Evolutionary conservation across 2,888 invertebrate genomes (phyloP).

Genomic region (Calliphora vomitoria): DNA sequence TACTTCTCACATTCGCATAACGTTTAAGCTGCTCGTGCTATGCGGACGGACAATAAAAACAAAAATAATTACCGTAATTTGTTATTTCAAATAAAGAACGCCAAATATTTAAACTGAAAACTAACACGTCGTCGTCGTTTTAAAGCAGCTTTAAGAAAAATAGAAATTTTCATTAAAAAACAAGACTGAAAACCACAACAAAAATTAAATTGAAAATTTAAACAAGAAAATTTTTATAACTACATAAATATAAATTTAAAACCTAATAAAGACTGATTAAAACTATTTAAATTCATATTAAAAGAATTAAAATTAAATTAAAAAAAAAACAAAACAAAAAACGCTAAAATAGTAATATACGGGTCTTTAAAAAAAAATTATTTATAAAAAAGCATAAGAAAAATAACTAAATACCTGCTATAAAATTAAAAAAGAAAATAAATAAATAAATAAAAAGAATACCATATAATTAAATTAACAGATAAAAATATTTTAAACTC

Average conservation of each 20-base stretch:
- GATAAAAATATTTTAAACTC: slow-evolving; percentile 69
- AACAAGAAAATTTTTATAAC: slow-evolving; percentile 61
- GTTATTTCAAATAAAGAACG: slow-evolving; percentile 16
- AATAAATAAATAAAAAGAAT: slow-evolving; percentile 8
- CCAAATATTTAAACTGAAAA: slow-evolving; percentile 53
- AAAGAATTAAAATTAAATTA: slow-evolving; percentile 28
- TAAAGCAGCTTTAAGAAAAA: slow-evolving; percentile 67
- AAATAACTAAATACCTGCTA: slow-evolving; percentile 73
- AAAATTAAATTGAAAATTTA: slow-evolving; percentile 57
- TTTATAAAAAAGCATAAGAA: slow-evolving; percentile 40
- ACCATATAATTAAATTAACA: slow-evolving; percentile 31
- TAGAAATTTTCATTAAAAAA: slow-evolving; percentile 38
- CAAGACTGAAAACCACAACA: slow-evolving; percentile 57
- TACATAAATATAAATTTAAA: slow-evolving; percentile 45
- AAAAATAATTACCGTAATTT: slow-evolving; percentile 54
- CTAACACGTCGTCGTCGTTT: slow-evolving; percentile 57
- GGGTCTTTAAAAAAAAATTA: slow-evolving; percentile 68
- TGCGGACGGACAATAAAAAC: slow-evolving; percentile 70
- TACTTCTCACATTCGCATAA: slow-evolving; percentile 66
- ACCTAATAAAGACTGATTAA: slow-evolving; percentile 71
- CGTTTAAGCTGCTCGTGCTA: slow-evolving; percentile 74
- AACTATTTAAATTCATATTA: slow-evolving; percentile 64
- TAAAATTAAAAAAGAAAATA: slow-evolving; percentile 29
- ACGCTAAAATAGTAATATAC: slow-evolving; percentile 66
- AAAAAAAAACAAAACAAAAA: slow-evolving; percentile 50